Evolutionary conservation across 2,888 invertebrate species (phyloP).

Genomic region (Geotrupes spiniger): DNA sequence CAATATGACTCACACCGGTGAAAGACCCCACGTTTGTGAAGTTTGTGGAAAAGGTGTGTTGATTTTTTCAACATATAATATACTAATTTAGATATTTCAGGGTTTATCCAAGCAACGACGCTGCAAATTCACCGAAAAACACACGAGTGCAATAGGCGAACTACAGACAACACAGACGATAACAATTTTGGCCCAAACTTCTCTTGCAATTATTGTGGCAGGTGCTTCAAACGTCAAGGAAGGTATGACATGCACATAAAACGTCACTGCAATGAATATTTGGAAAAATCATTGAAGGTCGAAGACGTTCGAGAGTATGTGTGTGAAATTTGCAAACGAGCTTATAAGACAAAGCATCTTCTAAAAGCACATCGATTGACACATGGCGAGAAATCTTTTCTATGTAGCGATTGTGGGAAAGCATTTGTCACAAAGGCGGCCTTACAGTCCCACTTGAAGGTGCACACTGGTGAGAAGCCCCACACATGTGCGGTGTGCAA

Average conservation of each 20-base stretch:
- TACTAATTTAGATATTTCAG: constrained; percentile 9
- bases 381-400: constrained; percentile 20
- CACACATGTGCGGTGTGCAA: constrained; percentile 38
- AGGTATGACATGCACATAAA: constrained; percentile 19
- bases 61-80: constrained; percentile 1
- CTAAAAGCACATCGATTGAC: constrained; percentile 22
- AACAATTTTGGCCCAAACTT: not conserved
- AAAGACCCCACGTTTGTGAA: constrained; percentile 19
- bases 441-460: constrained; percentile 23
- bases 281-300: not conserved
- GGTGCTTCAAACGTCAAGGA: constrained; percentile 19
- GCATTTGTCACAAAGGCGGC: constrained; percentile 18
- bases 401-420: constrained; percentile 26
- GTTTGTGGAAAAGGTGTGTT: constrained; percentile 21
- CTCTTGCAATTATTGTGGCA: constrained; percentile 22
- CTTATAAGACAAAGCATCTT: constrained; percentile 22
- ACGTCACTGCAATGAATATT: constrained; percentile 5
- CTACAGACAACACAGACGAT: not conserved
- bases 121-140: constrained; percentile 16
- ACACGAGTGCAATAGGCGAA: not conserved
- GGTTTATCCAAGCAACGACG: constrained; percentile 21
- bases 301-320: constrained; percentile 3
- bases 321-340: constrained; percentile 21
- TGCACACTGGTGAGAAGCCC: constrained; percentile 40
- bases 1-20: constrained; percentile 19